These are phyloP conservation scores for Sebastes vulpes DNA, from an alignment of 2,797 vertebrate genomes.

Conservation along the genomic window DNA sequence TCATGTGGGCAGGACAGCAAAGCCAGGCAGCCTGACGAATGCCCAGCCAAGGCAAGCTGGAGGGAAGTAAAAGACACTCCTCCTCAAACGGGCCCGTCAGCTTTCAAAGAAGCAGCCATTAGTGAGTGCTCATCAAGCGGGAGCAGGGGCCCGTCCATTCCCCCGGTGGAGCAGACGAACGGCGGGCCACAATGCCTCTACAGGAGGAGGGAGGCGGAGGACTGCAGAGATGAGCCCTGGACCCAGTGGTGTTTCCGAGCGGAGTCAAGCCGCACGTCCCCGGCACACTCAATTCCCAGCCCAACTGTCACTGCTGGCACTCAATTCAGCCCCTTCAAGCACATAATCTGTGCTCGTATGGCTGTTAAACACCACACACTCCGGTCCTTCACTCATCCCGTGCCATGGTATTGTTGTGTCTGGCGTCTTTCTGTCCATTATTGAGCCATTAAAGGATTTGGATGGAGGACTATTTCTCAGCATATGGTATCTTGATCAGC, in stretches of 20 bases:
- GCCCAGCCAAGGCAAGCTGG: constrained; percentile 86
- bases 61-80: constrained; percentile 86
- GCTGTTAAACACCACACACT: constrained; percentile 85
- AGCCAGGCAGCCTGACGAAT: constrained; percentile 83
- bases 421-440: constrained; percentile 68
- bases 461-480: constrained; percentile 61
- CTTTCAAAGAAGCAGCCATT: constrained; percentile 86
- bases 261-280: constrained; percentile 78
- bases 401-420: constrained; percentile 79
- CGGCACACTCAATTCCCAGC: constrained; percentile 86
- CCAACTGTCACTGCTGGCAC: constrained; percentile 91
- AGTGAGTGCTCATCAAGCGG: constrained; percentile 82
- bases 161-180: constrained; percentile 74
- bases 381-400: constrained; percentile 72
- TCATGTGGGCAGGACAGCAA: constrained; percentile 85
- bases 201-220: constrained; percentile 67
- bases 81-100: constrained; percentile 80
- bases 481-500: constrained; percentile 79
- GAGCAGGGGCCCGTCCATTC: constrained; percentile 70
- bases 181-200: constrained; percentile 77
- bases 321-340: constrained; percentile 84
- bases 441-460: constrained; percentile 76
- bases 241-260: constrained; percentile 83
- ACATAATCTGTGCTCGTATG: constrained; percentile 88
- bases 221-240: constrained; percentile 76